Base-by-base conservation (phyloP, 2,797 vertebrate genomes). In the Anguilla megastoma region DNA sequence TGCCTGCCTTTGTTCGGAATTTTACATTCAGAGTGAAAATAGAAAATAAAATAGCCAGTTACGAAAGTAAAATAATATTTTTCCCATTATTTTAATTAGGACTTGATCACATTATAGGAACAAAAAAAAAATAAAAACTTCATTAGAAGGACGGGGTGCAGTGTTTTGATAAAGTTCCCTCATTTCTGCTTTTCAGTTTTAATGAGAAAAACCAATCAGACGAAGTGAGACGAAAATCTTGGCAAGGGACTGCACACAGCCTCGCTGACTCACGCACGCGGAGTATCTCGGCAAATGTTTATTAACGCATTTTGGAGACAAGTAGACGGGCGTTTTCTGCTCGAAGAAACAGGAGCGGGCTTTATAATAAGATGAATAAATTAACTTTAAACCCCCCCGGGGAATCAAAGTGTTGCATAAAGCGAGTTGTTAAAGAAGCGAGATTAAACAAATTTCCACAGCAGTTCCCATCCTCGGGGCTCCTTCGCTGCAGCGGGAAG, bases 281-380 rank as follows among this genome's bases (percentile, higher is more conserved):
- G 6, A 52, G 80, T 86, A 69, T 74, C 41, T 7, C 60, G 41
- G 71, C 54, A 36, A 60, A 83, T 87, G 89, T 88, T 79, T 90
- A 90, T 88, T 90, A 86, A 90, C 84, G 85, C 85, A 52, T 86
- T 87, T 87, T 18, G n/a, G 56, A 48, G 54, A 87, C 88, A 85
- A 48, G 12, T 56, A 87, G 76, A 76, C 30, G 27, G 27, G 89
- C 82, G 88, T 90, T 89, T 90, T 88, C 80, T 90, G 89, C 90
- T 86, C 86, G 86, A 88, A 87, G 87, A 89, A 74, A 91, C 56
- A 74, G 86, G 88, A 87, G 60, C 86, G 85, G 86, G 84, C 85
- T 36, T 36, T 84, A 87, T 89, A 90, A 83, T 87, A 85, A 89
- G 86, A 88, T 88, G 88, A 89, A 90, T 90, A 90, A 90, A 91